Base-by-base conservation (phyloP, 2,113 vertebrate species). In the Peromyscus californicus region DNA sequence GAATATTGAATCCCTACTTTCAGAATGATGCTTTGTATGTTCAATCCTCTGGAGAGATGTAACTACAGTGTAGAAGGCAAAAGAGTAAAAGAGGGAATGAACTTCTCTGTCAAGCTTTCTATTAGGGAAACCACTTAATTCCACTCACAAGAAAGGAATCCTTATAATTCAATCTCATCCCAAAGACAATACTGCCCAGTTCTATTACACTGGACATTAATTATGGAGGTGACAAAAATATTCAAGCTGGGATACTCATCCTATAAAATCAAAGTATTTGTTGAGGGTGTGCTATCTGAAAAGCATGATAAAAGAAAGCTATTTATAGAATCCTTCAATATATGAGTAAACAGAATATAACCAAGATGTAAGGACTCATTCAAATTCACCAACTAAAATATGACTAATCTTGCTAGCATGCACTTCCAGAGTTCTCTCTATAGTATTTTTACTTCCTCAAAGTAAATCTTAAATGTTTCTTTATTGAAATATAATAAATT, bases 401-500 rank as follows among this genome's bases (percentile, higher is more conserved):
- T 72, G 16, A 93, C 29, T 69, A 86, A 1, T 85, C 19, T 48
- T 26, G 78, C 11, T 91, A 75, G 39, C 24, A 80, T 85, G 17
- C 31, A 69, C 8, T 89, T 61, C 22, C 21, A 88, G 88, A 3
- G 29, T 75, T 59, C n/a, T 97, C 33, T 78, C 24, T 94, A 94
- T 79, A 63, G 72, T 39, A 85, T 91, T 61, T 84, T 9, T 72
- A 61, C 24, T 13, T 78, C 11, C 29, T 19, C 2, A 45, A 74
- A 63, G n/a, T 79, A 88, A 93, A 57, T 8, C 74, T 72, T 89
- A n/a, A 75, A 26, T 59, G 69, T 39, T 75, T 88, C 31, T 84
- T 91, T 67, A 75, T 36, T 75, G 10, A 97, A 97, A 91, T 82
- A 80, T 82, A 61, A 82, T 61, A 39, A n/a, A 82, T 45, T 89